Evolutionary conservation across 1,140 invertebrate genomes (phyloP).

Genomic region (Papilio xuthus): DNA sequence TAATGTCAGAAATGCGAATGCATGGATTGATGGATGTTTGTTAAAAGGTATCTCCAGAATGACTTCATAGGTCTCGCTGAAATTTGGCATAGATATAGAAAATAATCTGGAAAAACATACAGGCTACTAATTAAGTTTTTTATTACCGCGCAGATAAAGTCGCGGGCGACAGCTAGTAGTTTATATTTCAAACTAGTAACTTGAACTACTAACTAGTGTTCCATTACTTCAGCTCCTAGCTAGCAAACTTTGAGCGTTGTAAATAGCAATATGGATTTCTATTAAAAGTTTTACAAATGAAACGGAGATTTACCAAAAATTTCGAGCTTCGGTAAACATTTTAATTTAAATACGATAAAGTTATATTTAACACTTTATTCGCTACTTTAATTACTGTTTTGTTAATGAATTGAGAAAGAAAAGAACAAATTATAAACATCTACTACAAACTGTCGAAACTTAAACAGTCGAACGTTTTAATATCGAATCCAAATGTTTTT

Average conservation of each 20-base stretch:
- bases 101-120: too few relatives aligned
- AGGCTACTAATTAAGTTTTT: too few relatives aligned
- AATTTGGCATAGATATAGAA: too few relatives aligned
- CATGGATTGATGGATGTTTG: too few relatives aligned
- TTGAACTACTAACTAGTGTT: constrained; percentile 10
- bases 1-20: too few relatives aligned
- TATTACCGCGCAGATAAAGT: too few relatives aligned
- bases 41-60: too few relatives aligned
- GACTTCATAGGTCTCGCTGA: too few relatives aligned
- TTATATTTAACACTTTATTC: constrained; percentile 1
- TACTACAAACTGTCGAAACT: neutral
- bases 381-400: neutral
- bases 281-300: constrained; percentile 23
- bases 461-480: neutral
- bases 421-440: neutral
- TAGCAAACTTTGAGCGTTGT: neutral
- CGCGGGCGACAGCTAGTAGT: too few relatives aligned
- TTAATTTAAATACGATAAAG: constrained; percentile 13
- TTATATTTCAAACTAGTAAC: neutral
- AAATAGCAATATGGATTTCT: constrained; percentile 25
- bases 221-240: constrained; percentile 4
- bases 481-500: too few relatives aligned
- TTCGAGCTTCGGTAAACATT: constrained; percentile 14
- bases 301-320: constrained; percentile 4
- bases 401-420: neutral